Conservation (phyloP, 2,113 vertebrate species). For the Otolemur garnettii region DNA sequence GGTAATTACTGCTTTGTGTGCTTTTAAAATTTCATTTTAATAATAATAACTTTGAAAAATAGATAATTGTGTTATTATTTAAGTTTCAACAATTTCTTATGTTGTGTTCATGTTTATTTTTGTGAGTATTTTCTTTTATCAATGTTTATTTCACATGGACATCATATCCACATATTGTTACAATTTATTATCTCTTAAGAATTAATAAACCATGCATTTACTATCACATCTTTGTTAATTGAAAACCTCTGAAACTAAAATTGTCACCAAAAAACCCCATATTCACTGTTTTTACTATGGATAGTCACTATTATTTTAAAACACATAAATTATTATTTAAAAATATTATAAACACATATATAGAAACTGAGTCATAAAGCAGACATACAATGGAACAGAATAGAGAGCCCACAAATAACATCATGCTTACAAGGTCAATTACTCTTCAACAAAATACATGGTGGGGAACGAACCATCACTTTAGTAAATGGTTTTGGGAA, state of each 20-base stretch:
- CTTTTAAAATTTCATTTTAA: neutral
- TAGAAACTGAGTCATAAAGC: neutral
- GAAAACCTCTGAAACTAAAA: neutral
- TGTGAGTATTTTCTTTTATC: neutral
- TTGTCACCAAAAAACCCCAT: neutral
- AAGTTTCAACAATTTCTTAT: constrained; percentile 1
- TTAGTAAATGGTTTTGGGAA: neutral
- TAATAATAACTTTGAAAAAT: neutral
- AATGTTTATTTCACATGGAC: neutral
- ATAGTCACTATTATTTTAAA: neutral
- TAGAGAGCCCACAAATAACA: neutral
- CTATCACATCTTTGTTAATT: neutral
- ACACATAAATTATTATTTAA: neutral
- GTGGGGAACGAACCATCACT: neutral
- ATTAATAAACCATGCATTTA: neutral
- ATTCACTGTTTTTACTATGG: neutral
- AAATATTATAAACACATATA: neutral
- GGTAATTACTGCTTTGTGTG: neutral
- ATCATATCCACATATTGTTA: neutral
- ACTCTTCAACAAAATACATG: neutral
- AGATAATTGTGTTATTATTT: neutral
- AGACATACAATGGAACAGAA: neutral
- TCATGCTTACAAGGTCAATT: neutral
- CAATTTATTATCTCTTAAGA: neutral
- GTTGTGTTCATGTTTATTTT: neutral